These are phyloP conservation scores for Cuniculus paca DNA, from an alignment of 2,797 vertebrate genomes.

Conservation along the genomic window DNA sequence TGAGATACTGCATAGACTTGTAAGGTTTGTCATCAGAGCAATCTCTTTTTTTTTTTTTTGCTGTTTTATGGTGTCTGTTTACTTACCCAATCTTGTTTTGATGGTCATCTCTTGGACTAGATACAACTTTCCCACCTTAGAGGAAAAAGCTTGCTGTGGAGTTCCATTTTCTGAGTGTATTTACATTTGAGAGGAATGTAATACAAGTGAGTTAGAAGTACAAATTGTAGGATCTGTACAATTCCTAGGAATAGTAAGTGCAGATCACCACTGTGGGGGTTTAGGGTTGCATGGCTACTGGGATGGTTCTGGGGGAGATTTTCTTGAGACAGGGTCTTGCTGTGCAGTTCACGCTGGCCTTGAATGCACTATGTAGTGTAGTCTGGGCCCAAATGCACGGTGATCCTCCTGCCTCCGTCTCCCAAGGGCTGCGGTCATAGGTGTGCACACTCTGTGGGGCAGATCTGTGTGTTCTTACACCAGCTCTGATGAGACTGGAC, in stretches of 20 bases:
- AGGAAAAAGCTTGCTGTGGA: background rate
- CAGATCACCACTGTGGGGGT: background rate
- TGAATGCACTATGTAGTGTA: background rate
- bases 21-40: background rate
- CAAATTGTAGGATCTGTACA: background rate
- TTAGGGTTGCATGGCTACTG: background rate
- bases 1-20: background rate
- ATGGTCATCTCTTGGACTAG: background rate
- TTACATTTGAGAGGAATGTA: conserved; percentile 15
- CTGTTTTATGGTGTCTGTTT: background rate
- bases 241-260: background rate
- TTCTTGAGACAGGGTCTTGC: background rate
- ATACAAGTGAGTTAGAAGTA: background rate
- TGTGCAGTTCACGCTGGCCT: background rate
- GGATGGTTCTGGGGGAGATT: background rate
- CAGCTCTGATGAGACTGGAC: background rate
- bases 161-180: background rate
- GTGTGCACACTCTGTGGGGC: background rate
- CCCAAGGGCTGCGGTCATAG: background rate
- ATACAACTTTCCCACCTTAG: background rate
- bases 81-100: background rate
- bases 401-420: background rate
- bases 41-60: background rate
- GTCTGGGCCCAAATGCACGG: background rate
- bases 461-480: background rate